Evolutionary conservation across 2,797 vertebrate genomes (phyloP).

Genomic region (Microchirus variegatus): DNA sequence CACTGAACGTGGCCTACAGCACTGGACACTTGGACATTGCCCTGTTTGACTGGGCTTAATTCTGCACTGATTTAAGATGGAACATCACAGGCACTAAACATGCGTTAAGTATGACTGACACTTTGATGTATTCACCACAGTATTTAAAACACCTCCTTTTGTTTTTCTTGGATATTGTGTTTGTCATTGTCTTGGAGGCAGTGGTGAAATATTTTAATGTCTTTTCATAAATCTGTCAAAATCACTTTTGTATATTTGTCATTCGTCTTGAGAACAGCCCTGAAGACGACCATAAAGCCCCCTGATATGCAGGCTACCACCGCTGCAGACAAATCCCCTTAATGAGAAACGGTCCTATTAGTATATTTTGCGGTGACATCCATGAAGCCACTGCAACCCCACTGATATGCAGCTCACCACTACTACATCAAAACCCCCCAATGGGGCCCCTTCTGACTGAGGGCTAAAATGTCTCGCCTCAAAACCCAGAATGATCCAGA

Average conservation of each 20-base stretch:
- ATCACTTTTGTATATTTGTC: slow-evolving; percentile 1
- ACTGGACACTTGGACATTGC: neutral
- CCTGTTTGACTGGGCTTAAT: slow-evolving; percentile 7
- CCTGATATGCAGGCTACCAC: no score
- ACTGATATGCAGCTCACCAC: no score
- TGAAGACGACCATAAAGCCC: no score
- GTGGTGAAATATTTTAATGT: slow-evolving; percentile 22
- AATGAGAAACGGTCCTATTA: no score
- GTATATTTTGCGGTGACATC: no score
- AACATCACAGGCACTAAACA: slow-evolving; percentile 6
- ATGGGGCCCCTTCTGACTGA: no score
- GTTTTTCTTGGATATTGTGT: slow-evolving; percentile 15
- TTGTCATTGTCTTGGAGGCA: neutral
- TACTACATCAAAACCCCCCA: no score
- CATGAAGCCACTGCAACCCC: no score
- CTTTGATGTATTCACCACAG: neutral
- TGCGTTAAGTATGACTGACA: neutral
- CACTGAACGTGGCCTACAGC: neutral
- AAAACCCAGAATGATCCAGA: no score
- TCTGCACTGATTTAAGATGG: slow-evolving; percentile 15
- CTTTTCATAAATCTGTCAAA: neutral
- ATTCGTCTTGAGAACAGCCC: neutral
- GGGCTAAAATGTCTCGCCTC: no score
- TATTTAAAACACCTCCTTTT: neutral
- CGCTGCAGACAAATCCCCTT: no score